Evolutionary conservation across 2,888 invertebrate genomes (phyloP).

Genomic region (Acrobasis repandana): DNA sequence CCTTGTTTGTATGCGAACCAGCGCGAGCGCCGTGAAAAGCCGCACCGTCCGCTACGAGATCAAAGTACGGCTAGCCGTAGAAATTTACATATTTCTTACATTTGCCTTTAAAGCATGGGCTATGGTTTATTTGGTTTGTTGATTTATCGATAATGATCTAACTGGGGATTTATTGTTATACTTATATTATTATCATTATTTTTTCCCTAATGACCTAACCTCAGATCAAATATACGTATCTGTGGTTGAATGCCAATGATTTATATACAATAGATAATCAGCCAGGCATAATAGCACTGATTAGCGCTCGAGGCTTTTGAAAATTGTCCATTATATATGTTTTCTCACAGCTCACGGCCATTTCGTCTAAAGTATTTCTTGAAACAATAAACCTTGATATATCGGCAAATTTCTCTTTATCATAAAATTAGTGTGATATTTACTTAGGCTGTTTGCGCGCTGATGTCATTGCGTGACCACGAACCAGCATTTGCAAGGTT

Average conservation of each 20-base stretch:
- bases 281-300: neutral
- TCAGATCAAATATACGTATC: no score
- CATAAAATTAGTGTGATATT: neutral
- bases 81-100: no score
- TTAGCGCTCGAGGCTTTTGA: neutral
- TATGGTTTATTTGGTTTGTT: no score
- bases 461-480: neutral
- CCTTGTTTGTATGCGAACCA: constrained; percentile 22
- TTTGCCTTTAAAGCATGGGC: no score
- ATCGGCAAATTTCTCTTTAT: neutral
- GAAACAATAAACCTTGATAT: neutral
- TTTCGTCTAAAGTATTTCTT: neutral
- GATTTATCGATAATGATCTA: no score
- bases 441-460: neutral
- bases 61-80: neutral
- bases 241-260: neutral
- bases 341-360: neutral
- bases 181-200: neutral
- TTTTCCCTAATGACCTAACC: neutral
- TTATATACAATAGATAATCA: neutral
- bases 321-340: neutral
- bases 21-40: constrained; percentile 12
- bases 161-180: neutral
- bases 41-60: neutral
- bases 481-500: neutral